Base-by-base conservation (phyloP, 2,113 vertebrate species). In the Microcebus murinus region DNA sequence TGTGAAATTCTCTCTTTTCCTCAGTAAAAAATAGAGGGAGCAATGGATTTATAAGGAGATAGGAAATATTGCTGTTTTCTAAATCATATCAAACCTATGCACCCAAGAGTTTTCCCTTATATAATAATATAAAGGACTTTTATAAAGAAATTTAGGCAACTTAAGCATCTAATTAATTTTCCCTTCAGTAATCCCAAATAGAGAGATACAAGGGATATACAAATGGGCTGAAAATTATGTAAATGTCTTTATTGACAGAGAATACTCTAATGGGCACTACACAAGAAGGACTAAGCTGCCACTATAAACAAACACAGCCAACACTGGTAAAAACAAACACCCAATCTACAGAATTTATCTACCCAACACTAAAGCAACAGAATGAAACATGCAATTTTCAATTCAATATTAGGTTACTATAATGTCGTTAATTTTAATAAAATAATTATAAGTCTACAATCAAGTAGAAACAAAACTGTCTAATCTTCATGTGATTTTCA, bases 341-440 rank as follows among this genome's bases (percentile, higher is more conserved):
- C 15, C 2, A 76, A 31, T 50, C 7, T 29, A 55, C 1, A 68
- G 57, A 86, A 48, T 84, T 42, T 86, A 80, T 31, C 34, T 86
- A 39, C 39, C 11, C 13, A 67, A 15, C 45, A 39, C 9, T 29
- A 95, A 95, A 79, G 2, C 42, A 88, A 52, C 29, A 45, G 5
- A 79, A 42, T 83, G 9, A 91, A 91, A 61, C 12, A 45, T 31
- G 1, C 1, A 67, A 65, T 67, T 65, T 96, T 90, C 29, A 86
- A 17, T 68, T 89, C 11, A 89, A 23, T 67, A 67, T 74, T 86
- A 90, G 29, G 3, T 73, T 86, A 68, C 34, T 8, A 39, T 67
- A 70, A 91, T 48, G 14, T 42, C 23, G 31, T 94, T 90, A n/a
- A 80, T 73, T 89, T 89, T 79, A 90, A 52, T 68, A 57, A 74